Percentiles rank a stretch among this genome's conserved stretches.
Evolutionary conservation across 2,888 invertebrate species (phyloP).

Genomic region (Rhagophthalmus giganteus): DNA sequence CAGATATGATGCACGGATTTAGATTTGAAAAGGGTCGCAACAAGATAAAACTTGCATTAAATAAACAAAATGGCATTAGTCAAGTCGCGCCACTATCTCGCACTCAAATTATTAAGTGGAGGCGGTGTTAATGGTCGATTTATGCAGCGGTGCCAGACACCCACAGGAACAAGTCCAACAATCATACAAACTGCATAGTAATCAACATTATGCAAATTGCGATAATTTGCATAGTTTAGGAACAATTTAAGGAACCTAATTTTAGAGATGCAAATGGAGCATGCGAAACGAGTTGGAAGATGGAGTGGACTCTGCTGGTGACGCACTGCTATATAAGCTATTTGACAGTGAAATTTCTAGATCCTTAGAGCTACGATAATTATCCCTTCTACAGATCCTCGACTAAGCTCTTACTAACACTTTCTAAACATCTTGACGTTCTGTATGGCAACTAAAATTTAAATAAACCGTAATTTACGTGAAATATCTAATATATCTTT

Average conservation of each 20-base stretch:
- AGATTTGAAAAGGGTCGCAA: slow-evolving; percentile 39
- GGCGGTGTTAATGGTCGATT: slow-evolving; percentile 53
- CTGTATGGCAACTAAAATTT: too few relatives aligned
- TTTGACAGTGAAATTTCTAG: slow-evolving; percentile 24
- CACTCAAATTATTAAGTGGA: slow-evolving; percentile 31
- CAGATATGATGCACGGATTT: slow-evolving; percentile 43
- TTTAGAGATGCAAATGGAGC: slow-evolving; percentile 44
- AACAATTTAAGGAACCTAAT: slow-evolving; percentile 52
- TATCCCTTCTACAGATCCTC: slow-evolving; percentile 15
- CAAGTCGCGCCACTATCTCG: slow-evolving; percentile 40
- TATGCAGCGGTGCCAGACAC: slow-evolving; percentile 44
- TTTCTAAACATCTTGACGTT: neutral
- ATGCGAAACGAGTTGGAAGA: slow-evolving; percentile 33
- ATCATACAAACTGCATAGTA: slow-evolving; percentile 48
- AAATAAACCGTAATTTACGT: too few relatives aligned
- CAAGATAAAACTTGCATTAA: slow-evolving; percentile 42
- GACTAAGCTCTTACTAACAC: neutral
- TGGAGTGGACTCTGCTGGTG: slow-evolving; percentile 47
- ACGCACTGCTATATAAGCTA: slow-evolving; percentile 42
- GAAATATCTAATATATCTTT: too few relatives aligned
- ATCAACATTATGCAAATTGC: slow-evolving; percentile 54
- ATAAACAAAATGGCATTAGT: slow-evolving; percentile 52
- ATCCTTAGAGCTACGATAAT: slow-evolving; percentile 23
- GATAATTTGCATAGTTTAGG: slow-evolving; percentile 55
- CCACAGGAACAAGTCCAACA: slow-evolving; percentile 50